Evolutionary conservation across 2,888 invertebrate genomes (phyloP).

Genomic region (Himalopsyche anomala): DNA sequence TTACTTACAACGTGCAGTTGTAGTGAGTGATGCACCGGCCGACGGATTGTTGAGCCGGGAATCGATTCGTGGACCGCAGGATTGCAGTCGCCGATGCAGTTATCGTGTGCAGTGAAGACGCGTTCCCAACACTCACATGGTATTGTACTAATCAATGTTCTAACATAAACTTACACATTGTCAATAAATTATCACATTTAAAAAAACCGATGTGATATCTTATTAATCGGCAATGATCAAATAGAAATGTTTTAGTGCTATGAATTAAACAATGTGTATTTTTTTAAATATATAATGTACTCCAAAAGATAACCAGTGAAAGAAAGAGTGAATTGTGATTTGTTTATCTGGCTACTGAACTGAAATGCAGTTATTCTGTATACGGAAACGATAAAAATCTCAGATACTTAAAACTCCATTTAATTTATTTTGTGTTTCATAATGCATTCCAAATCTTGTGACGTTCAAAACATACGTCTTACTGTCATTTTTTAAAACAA

Average conservation of each 20-base stretch:
- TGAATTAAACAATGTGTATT: too few relatives aligned
- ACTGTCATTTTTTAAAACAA: too few relatives aligned
- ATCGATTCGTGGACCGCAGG: conserved; percentile 31
- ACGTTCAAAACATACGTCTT: too few relatives aligned
- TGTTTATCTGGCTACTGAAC: background rate
- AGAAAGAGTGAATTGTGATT: conserved; percentile 1
- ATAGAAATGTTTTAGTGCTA: too few relatives aligned
- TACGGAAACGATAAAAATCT: background rate
- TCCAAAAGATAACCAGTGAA: background rate
- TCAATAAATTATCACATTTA: background rate
- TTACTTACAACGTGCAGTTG: conserved; percentile 11
- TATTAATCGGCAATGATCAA: background rate
- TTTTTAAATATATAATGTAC: too few relatives aligned
- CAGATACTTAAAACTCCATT: too few relatives aligned
- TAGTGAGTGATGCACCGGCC: conserved; percentile 32
- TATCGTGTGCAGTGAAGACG: conserved; percentile 16
- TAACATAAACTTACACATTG: background rate
- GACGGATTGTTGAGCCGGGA: conserved; percentile 24
- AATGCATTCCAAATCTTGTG: too few relatives aligned
- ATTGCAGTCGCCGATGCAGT: conserved; percentile 36
- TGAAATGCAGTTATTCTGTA: background rate
- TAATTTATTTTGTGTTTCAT: too few relatives aligned
- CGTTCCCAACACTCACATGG: conserved; percentile 37
- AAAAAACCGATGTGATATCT: background rate
- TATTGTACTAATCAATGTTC: conserved; percentile 35